Conservation (phyloP, 2,888 invertebrate genomes). For the Amphipyra berbera region DNA sequence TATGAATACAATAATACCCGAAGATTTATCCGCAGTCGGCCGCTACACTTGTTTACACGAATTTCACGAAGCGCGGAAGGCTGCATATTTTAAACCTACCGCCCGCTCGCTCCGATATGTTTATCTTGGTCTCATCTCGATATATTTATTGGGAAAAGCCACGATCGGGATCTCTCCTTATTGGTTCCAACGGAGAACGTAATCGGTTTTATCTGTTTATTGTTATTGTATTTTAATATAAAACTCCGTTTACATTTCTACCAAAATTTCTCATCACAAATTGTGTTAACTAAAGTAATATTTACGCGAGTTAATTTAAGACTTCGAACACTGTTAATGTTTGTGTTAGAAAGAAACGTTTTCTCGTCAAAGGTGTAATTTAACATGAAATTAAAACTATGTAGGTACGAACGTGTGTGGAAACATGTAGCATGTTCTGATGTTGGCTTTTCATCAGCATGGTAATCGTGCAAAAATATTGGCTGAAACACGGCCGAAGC, state of each 20-base stretch:
- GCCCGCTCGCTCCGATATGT: slow-evolving; percentile 79
- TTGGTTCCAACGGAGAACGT: slow-evolving; percentile 76
- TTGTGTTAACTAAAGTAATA: slow-evolving; percentile 47
- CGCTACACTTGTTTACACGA: slow-evolving; percentile 82
- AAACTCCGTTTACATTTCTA: slow-evolving; percentile 54
- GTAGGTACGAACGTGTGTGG: slow-evolving; percentile 65
- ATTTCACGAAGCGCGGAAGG: slow-evolving; percentile 80
- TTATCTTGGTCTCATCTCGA: slow-evolving; percentile 87
- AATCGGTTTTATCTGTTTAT: slow-evolving; percentile 75
- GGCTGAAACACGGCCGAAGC: slow-evolving; percentile 77
- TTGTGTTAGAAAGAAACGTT: slow-evolving; percentile 45
- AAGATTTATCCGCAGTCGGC: slow-evolving; percentile 77
- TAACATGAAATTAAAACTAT: slow-evolving; percentile 76
- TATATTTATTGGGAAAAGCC: slow-evolving; percentile 85
- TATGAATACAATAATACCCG: slow-evolving; percentile 78
- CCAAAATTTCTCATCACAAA: slow-evolving; percentile 52
- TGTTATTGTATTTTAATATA: slow-evolving; percentile 71
- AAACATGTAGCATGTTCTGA: slow-evolving; percentile 71
- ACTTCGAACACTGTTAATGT: slow-evolving; percentile 44
- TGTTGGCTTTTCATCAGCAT: slow-evolving; percentile 90
- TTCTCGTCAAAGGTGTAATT: slow-evolving; percentile 70
- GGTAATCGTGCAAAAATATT: slow-evolving; percentile 89
- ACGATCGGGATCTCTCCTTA: slow-evolving; percentile 79
- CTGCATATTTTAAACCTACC: slow-evolving; percentile 86
- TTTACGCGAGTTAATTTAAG: slow-evolving; percentile 50